These are phyloP conservation scores for Neotoxoptera formosana DNA, from an alignment of 1,140 invertebrate genomes.

Conservation along the genomic window DNA sequence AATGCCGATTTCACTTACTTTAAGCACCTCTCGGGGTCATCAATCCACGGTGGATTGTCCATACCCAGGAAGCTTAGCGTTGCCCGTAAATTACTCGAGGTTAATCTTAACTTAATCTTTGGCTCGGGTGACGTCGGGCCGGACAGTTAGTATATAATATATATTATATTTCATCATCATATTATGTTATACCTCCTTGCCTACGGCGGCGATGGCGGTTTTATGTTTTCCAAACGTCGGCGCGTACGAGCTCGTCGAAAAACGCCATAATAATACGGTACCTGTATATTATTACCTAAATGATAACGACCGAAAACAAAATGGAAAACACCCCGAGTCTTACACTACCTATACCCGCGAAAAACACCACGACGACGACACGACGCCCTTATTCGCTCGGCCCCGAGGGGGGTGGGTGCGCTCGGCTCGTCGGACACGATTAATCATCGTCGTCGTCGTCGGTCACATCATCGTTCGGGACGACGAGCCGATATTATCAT, in stretches of 20 bases:
- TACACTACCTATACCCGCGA: no score
- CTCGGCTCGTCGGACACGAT: background rate
- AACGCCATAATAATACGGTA: background rate
- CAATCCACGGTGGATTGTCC: no score
- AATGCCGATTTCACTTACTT: no score
- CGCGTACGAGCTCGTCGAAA: slow-evolving; percentile 9
- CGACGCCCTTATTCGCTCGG: background rate
- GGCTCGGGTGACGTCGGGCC: no score
- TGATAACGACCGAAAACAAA: background rate
- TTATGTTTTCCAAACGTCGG: background rate
- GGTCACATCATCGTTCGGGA: background rate
- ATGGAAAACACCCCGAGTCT: background rate
- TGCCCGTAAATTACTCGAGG: no score
- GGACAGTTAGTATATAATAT: no score
- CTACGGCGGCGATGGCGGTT: background rate
- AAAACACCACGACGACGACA: background rate
- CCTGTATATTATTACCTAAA: no score
- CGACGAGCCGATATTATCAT: background rate
- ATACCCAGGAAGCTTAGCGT: no score
- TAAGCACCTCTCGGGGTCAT: no score
- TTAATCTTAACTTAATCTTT: no score
- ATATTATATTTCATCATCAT: no score
- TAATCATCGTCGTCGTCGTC: background rate
- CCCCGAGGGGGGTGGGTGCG: background rate
- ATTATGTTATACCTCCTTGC: no score